Evolutionary conservation across 2,113 vertebrate genomes (phyloP).

Genomic region (Azemiops feae): DNA sequence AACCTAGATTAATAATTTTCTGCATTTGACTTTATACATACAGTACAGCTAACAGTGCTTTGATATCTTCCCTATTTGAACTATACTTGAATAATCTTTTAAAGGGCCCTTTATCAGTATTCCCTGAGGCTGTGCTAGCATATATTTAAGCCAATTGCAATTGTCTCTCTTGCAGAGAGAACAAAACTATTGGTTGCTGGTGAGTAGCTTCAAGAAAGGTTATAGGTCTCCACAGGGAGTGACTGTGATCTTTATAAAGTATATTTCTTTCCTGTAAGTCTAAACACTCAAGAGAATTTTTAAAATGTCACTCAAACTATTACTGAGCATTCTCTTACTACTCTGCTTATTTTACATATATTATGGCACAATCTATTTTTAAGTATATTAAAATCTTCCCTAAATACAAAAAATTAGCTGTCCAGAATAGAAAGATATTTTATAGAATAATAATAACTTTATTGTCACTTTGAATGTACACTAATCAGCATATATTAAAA

Average conservation of each 20-base stretch:
- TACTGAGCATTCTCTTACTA: constrained; percentile 30
- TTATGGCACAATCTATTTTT: constrained; percentile 38
- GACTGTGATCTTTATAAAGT: constrained; percentile 60
- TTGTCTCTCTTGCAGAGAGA: constrained; percentile 39
- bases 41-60: not conserved
- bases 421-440: constrained; percentile 29
- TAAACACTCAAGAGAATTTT: constrained; percentile 49
- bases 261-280: constrained; percentile 53
- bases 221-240: constrained; percentile 62
- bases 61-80: constrained; percentile 12
- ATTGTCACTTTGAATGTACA: too few relatives aligned
- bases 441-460: not conserved
- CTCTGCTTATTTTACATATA: constrained; percentile 26
- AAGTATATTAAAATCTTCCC: constrained; percentile 51
- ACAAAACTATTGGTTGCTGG: constrained; percentile 48
- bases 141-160: not conserved
- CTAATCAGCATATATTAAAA: too few relatives aligned
- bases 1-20: constrained; percentile 5
- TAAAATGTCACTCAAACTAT: constrained; percentile 59
- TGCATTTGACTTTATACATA: not conserved
- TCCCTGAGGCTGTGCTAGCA: not conserved
- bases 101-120: constrained; percentile 33
- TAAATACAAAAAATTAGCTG: constrained; percentile 49
- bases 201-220: constrained; percentile 60
- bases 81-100: constrained; percentile 37